phyloP scores from a whole-genome alignment of 2,888 invertebrate species.

The Stomorhina lunata region DNA sequence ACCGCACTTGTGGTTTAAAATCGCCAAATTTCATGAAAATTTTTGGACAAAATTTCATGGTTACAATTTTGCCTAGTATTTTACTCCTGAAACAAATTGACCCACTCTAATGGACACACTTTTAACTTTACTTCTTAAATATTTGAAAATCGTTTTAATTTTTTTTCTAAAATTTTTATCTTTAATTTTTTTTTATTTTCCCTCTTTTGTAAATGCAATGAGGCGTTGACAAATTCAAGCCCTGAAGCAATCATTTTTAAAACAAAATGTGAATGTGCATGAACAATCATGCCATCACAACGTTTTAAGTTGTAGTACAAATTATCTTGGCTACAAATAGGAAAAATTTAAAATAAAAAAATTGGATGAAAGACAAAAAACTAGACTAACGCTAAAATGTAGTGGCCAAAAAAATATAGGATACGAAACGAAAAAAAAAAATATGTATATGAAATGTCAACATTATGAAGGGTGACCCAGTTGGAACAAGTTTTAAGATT shows the following conservation, averaged over 20 bases:
- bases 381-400: constrained; percentile 40
- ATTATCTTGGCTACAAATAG: constrained; percentile 28
- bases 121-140: not conserved
- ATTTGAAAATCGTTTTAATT: not conserved
- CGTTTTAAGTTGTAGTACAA: constrained; percentile 16
- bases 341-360: not conserved
- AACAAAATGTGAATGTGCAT: constrained; percentile 10
- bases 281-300: not conserved
- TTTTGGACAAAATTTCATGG: no score
- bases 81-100: no score
- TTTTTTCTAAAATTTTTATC: not conserved
- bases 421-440: not conserved
- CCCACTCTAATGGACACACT: constrained; percentile 1
- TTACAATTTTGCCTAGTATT: no score
- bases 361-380: not conserved
- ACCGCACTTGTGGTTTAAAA: no score
- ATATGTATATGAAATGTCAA: constrained; percentile 20
- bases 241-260: constrained; percentile 40
- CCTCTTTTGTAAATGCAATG: constrained; percentile 43
- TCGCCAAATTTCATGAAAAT: no score
- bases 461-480: constrained; percentile 9
- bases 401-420: constrained; percentile 22
- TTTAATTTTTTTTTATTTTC: not conserved
- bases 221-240: constrained; percentile 59
- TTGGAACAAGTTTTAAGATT: not conserved